Base-by-base conservation (phyloP, 2,888 invertebrate species). In the Cryptocephalus primarius region DNA sequence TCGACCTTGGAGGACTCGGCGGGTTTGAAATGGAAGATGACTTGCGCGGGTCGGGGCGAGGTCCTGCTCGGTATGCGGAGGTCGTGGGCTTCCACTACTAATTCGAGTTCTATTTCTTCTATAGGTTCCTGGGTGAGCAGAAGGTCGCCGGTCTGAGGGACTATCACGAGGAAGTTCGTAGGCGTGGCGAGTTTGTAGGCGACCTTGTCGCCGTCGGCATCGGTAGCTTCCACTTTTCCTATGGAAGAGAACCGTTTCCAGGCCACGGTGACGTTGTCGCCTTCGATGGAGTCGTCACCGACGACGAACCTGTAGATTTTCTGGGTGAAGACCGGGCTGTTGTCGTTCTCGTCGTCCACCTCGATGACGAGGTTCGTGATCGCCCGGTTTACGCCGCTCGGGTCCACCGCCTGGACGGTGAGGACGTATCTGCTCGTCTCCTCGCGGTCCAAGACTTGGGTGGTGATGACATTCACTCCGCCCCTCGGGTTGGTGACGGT, bases 141-240 rank as follows among this genome's bases (percentile, higher is more conserved):
- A 12, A 96, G 72, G 65, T 91, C 89, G 0, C 95, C 95, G 36
- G 62, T 62, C 71, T 91, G 91, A 0, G 94, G 93, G 3, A 94
- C 89, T 55, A 95, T 87, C 10, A 92, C 87, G 39, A 90, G 82
- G 55, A 87, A 75, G 62, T 87, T 87, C 54, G 84, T 88, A 9
- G 88, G 87, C 3, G 85, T 80, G 46, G 81, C 78, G 45, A 95
- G 72, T 45, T 85, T 83, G 67, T 94, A 96, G 43, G 88, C 87
- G n/a, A 93, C 79, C 59, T 83, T 82, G 68, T 93, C 92, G n/a
- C 88, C 90, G 67, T 95, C 95, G 1, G 84, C 84, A 67, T 95
- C 95, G 45, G 77, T 80, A 0, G 95, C 95, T 52, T 81, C 80
- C 10, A 95, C 89, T 62, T 80, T 83, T 1, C 92, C 93, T 51